Percentiles rank a stretch among this genome's conserved stretches.
Conservation (phyloP, 2,113 vertebrate genomes). For the Pseudorectes ferrugineus region DNA sequence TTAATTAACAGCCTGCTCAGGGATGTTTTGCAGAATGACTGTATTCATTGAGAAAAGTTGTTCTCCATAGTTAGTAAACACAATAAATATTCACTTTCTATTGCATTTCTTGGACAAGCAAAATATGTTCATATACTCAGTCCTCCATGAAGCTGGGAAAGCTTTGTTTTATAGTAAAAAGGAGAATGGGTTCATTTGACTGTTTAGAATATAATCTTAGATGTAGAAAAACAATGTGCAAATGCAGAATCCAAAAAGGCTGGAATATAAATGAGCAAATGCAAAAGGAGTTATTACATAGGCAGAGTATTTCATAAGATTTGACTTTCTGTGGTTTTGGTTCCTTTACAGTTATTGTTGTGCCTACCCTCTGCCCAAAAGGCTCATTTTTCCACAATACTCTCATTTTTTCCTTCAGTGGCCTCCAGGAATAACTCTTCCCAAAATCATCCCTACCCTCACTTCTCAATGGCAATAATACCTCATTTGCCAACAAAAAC, state of each 20-base stretch:
- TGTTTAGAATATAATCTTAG: background rate
- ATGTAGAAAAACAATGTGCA: background rate
- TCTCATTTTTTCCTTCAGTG: background rate
- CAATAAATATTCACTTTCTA: background rate
- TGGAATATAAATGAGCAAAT: background rate
- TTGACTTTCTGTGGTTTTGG: background rate
- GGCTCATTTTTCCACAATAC: background rate
- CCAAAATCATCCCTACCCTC: background rate
- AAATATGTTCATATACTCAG: background rate
- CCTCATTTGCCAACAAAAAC: background rate
- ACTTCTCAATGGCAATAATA: background rate
- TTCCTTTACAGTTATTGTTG: background rate
- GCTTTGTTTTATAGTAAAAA: background rate
- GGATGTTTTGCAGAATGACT: background rate
- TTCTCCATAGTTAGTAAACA: background rate
- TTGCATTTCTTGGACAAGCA: background rate
- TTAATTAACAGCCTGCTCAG: background rate
- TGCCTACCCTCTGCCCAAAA: background rate
- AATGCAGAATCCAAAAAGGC: background rate
- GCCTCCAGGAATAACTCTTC: background rate
- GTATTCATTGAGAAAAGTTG: background rate
- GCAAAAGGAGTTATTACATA: background rate
- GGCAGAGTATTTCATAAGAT: background rate
- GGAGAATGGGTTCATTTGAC: background rate
- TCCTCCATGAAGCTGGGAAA: background rate